Percentiles rank a stretch among this genome's conserved stretches.
Evolutionary conservation across 2,797 vertebrate genomes (phyloP).

Genomic region (Poeciliopsis presidionis): DNA sequence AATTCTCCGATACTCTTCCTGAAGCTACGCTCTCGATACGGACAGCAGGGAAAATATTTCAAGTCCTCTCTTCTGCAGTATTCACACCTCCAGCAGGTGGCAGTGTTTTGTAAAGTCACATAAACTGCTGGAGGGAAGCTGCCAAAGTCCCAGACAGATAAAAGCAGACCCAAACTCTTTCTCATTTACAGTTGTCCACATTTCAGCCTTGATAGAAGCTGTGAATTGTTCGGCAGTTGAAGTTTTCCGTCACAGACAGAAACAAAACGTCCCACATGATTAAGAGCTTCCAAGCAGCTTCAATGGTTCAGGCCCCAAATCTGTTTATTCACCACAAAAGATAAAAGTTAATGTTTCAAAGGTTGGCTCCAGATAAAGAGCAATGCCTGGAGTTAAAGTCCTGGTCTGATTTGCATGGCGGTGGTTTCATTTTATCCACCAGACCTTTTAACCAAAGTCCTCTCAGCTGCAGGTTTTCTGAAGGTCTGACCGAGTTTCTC

Average conservation of each 20-base stretch:
- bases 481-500: not conserved
- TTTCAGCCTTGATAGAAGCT: not conserved
- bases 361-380: not conserved
- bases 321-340: not conserved
- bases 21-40: slow-evolving; percentile 4
- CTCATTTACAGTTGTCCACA: not conserved
- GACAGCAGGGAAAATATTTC: slow-evolving; percentile 12
- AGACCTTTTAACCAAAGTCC: not conserved
- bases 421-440: not conserved
- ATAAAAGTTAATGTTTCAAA: not conserved
- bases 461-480: not conserved
- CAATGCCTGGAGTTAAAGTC: not conserved
- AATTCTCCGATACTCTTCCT: slow-evolving; percentile 53
- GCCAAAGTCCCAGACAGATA: slow-evolving; percentile 15
- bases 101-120: slow-evolving; percentile 1
- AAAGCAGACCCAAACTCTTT: not conserved
- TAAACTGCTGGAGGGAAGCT: not conserved
- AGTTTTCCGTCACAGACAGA: not conserved
- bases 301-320: not conserved
- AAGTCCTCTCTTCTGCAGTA: slow-evolving; percentile 46
- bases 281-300: not conserved
- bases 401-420: not conserved
- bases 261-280: not conserved
- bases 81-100: slow-evolving; percentile 36
- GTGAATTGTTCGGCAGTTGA: not conserved